Percentiles rank a stretch among this genome's conserved stretches.
These are phyloP conservation scores for Gorsachius goisagi DNA, from an alignment of 2,113 vertebrate species.

Conservation along the genomic window DNA sequence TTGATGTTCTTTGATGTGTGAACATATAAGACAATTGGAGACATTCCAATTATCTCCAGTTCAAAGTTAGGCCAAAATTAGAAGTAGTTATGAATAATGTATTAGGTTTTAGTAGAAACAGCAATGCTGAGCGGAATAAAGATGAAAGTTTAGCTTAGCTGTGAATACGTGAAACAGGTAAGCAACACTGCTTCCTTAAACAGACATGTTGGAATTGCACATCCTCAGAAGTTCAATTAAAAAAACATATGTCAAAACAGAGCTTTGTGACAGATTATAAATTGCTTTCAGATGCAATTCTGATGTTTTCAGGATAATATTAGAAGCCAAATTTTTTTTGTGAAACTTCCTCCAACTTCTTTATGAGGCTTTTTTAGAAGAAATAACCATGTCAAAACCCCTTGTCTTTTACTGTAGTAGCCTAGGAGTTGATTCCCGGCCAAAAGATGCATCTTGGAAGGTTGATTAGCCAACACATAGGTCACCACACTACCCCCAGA, in stretches of 20 bases:
- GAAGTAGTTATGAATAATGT: conserved; percentile 59
- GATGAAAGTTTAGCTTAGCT: conserved; percentile 41
- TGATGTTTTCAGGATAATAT: background rate
- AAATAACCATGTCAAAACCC: background rate
- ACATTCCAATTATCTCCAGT: conserved; percentile 54
- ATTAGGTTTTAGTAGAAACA: conserved; percentile 37
- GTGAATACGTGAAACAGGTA: background rate
- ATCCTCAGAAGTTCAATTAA: conserved; percentile 34
- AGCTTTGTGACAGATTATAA: background rate
- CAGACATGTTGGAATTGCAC: background rate
- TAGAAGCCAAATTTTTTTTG: background rate
- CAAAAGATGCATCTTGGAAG: background rate
- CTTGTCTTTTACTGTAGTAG: background rate
- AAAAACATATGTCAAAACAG: background rate
- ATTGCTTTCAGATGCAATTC: background rate
- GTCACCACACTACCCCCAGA: background rate
- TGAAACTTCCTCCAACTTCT: background rate
- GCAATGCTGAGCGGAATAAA: conserved; percentile 20
- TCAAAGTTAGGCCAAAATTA: conserved; percentile 64
- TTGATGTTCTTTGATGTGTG: conserved; percentile 40
- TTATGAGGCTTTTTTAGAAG: background rate
- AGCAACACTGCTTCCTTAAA: background rate
- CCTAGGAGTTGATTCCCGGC: background rate
- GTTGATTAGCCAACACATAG: background rate
- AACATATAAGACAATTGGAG: conserved; percentile 3